Conservation (phyloP, 2,113 vertebrate genomes). For the Clupea harengus region DNA sequence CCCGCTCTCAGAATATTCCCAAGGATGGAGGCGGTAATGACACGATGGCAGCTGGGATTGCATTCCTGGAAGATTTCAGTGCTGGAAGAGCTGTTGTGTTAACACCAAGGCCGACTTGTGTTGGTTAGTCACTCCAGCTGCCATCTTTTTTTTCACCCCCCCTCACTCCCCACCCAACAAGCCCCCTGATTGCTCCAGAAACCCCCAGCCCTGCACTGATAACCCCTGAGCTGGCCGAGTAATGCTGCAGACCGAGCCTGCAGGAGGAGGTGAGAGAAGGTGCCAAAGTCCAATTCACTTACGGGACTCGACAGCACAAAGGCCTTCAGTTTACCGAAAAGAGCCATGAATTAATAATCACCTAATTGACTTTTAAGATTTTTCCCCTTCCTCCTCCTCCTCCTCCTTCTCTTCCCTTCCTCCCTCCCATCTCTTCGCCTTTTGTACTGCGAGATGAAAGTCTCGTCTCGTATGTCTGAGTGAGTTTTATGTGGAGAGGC, state of each 20-base stretch:
- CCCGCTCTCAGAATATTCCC: constrained; percentile 37
- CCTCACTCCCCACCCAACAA: constrained; percentile 49
- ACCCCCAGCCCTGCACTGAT: constrained; percentile 50
- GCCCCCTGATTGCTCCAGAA: constrained; percentile 59
- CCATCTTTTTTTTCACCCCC: constrained; percentile 40
- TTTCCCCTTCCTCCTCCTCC: constrained; percentile 68
- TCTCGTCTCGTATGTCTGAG: constrained; percentile 75
- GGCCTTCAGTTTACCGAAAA: constrained; percentile 94
- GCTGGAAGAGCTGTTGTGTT: constrained; percentile 54
- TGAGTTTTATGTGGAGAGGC: constrained; percentile 54
- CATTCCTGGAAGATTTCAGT: constrained; percentile 53
- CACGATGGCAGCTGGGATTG: constrained; percentile 48
- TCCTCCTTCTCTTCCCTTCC: constrained; percentile 60
- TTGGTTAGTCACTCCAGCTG: constrained; percentile 56
- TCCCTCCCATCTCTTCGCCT: constrained; percentile 56
- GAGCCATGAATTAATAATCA: constrained; percentile 98
- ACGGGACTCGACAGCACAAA: constrained; percentile 87
- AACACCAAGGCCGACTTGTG: constrained; percentile 49
- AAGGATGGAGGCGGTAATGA: constrained; percentile 52
- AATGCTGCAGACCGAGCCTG: constrained; percentile 58
- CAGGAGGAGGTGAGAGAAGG: constrained; percentile 69
- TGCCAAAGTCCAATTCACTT: constrained; percentile 89
- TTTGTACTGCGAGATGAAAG: constrained; percentile 71
- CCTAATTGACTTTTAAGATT: constrained; percentile 87
- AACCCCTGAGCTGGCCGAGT: constrained; percentile 60